Evolutionary conservation across 2,888 invertebrate species (phyloP).

Genomic region (Eilema depressum): DNA sequence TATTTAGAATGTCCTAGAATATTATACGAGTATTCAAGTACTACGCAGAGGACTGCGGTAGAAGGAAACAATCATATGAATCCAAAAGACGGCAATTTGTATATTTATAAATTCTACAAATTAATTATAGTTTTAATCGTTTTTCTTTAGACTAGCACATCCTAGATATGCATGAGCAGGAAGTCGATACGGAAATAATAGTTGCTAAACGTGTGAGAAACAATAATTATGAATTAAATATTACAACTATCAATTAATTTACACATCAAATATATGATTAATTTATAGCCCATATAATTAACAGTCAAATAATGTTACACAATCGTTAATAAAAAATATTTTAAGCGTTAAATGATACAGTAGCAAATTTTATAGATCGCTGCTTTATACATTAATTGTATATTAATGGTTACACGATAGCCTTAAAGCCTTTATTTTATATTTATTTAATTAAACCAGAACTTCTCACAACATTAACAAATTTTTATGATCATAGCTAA

Average conservation of each 20-base stretch:
- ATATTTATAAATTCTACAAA: not conserved
- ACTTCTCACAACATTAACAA: constrained; percentile 38
- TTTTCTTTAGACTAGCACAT: not conserved
- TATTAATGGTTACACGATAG: constrained; percentile 47
- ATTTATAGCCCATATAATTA: constrained; percentile 17
- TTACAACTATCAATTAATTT: constrained; percentile 16
- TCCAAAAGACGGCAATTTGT: not conserved
- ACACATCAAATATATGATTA: constrained; percentile 2
- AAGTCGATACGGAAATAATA: constrained; percentile 13
- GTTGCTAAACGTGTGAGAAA: not conserved
- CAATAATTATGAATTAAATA: constrained; percentile 7
- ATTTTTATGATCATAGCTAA: constrained; percentile 47
- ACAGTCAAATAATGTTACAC: not conserved
- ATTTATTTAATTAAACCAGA: constrained; percentile 45
- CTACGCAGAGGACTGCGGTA: not conserved
- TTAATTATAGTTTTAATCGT: not conserved
- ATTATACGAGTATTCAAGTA: no score
- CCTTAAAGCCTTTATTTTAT: constrained; percentile 43
- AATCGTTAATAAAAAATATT: constrained; percentile 18
- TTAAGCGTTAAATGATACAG: constrained; percentile 36
- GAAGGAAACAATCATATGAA: not conserved
- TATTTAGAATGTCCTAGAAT: no score
- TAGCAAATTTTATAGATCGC: constrained; percentile 46
- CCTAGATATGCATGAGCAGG: constrained; percentile 1
- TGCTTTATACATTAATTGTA: constrained; percentile 36